These are phyloP conservation scores for Paraplagusia blochii DNA, from an alignment of 2,113 vertebrate genomes.

Conservation along the genomic window DNA sequence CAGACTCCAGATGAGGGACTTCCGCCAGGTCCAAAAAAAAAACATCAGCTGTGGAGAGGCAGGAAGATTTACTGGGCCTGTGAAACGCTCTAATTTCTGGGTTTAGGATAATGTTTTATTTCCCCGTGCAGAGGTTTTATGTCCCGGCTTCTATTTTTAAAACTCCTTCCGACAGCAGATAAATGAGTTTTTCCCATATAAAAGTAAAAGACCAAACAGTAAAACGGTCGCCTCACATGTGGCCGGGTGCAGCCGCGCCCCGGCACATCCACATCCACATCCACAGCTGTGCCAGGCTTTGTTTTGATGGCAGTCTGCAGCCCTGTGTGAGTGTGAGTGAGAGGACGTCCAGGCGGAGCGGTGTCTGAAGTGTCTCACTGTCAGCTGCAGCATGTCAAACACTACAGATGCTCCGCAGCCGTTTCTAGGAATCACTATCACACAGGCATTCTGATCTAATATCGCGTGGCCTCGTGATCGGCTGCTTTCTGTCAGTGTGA, in stretches of 20 bases:
- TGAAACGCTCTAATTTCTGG: background rate
- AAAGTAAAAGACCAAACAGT: conserved; percentile 40
- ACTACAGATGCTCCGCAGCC: conserved; percentile 68
- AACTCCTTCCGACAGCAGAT: conserved; percentile 3
- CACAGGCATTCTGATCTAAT: conserved; percentile 65
- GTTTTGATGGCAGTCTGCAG: conserved; percentile 64
- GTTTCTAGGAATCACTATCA: conserved; percentile 74
- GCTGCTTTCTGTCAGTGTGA: conserved; percentile 45
- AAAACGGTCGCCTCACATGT: conserved; percentile 54
- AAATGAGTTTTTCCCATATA: conserved; percentile 27
- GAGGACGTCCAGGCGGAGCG: conserved; percentile 32
- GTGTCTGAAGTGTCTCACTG: conserved; percentile 70
- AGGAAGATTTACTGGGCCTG: background rate
- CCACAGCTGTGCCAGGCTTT: conserved; percentile 66
- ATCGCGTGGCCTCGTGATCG: conserved; percentile 33
- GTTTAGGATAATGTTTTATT: conserved; percentile 5
- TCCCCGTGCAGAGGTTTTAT: background rate
- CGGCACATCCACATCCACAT: conserved; percentile 42
- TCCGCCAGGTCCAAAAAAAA: conserved; percentile 4
- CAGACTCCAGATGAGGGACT: conserved; percentile 10
- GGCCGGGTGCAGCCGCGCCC: conserved; percentile 45
- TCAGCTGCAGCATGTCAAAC: conserved; percentile 73
- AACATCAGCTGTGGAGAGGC: conserved; percentile 7
- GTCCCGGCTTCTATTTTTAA: conserved; percentile 17
- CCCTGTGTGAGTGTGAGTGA: conserved; percentile 31